Percentiles rank a stretch among this genome's conserved stretches.
Evolutionary conservation across 2,797 vertebrate genomes (phyloP).

Genomic region (Novumbra hubbsi): DNA sequence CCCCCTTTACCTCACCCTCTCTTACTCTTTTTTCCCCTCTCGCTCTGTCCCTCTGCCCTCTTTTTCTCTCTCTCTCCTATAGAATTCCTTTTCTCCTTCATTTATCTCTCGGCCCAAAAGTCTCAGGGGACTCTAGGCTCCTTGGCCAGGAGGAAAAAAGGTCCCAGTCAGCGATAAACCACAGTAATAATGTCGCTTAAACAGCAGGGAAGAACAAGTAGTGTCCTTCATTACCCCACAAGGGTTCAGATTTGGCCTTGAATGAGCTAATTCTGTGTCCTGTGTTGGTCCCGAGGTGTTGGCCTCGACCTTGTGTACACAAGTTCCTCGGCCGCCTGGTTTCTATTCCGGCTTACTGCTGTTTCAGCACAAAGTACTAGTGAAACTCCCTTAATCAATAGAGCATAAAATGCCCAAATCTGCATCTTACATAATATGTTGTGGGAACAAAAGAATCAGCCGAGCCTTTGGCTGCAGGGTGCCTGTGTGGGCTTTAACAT

Average conservation of each 20-base stretch:
- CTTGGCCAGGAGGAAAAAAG: background rate
- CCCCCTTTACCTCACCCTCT: background rate
- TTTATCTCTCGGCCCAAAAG: background rate
- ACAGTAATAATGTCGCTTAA: background rate
- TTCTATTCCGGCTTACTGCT: too few species aligned
- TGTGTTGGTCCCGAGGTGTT: too few species aligned
- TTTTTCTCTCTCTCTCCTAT: background rate
- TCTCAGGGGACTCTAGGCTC: background rate
- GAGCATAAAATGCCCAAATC: too few species aligned
- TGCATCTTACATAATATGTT: too few species aligned
- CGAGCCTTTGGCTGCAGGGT: background rate
- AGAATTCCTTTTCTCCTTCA: background rate
- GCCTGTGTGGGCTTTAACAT: background rate
- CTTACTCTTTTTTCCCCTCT: background rate
- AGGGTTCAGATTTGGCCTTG: background rate
- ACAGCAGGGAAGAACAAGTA: background rate
- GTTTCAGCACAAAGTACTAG: too few species aligned
- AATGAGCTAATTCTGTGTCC: background rate
- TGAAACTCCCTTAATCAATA: too few species aligned
- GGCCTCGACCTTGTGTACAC: too few species aligned
- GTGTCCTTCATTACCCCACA: background rate
- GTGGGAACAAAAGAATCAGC: too few species aligned
- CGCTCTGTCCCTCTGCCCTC: background rate
- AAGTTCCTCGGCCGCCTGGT: too few species aligned
- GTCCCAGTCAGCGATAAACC: background rate